Conservation (phyloP, 2,888 invertebrate species). For the Lamellibrachia satsuma region DNA sequence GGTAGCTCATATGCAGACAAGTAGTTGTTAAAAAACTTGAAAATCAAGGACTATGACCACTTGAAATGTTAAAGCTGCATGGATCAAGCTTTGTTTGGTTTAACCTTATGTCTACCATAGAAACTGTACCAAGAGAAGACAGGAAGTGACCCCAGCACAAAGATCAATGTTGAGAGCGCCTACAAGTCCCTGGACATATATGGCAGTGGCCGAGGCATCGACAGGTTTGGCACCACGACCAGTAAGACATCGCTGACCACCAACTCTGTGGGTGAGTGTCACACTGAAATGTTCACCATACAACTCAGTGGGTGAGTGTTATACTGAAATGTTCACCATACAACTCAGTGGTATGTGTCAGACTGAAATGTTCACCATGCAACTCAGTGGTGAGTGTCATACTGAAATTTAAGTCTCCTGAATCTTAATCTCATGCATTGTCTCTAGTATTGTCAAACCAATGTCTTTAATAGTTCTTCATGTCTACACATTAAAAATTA, state of each 20-base stretch:
- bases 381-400: no score
- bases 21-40: no score
- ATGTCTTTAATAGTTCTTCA: no score
- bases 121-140: slow-evolving; percentile 34
- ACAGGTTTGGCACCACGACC: neutral
- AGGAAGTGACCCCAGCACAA: slow-evolving; percentile 22
- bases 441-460: no score
- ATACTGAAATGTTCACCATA: neutral
- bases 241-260: neutral
- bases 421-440: no score
- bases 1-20: no score
- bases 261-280: neutral
- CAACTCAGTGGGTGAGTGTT: neutral
- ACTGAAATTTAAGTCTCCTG: no score
- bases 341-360: neutral
- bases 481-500: no score
- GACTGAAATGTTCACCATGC: no score
- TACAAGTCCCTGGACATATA: slow-evolving; percentile 36
- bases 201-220: slow-evolving; percentile 25
- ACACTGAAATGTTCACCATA: neutral
- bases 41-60: neutral
- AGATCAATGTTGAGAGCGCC: slow-evolving; percentile 30
- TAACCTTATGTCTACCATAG: slow-evolving; percentile 17
- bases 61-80: no score
- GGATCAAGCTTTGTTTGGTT: neutral